These are phyloP conservation scores for Syrista parreyssii DNA, from an alignment of 2,888 invertebrate genomes.

Conservation along the genomic window DNA sequence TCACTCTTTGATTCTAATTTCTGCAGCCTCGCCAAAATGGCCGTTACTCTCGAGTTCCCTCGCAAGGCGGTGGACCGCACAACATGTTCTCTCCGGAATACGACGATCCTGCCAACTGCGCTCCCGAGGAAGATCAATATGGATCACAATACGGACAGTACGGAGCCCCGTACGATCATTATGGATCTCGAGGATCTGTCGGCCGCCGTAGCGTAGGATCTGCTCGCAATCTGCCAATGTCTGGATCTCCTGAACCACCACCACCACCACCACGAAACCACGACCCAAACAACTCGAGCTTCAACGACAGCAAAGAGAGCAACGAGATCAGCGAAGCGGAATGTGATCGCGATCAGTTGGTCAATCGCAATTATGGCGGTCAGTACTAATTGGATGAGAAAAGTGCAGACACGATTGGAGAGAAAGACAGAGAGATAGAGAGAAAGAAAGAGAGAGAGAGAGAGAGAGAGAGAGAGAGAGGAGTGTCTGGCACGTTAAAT, in stretches of 20 bases:
- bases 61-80: slow-evolving; percentile 74
- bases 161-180: slow-evolving; percentile 90
- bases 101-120: slow-evolving; percentile 93
- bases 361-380: slow-evolving; percentile 89
- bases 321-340: slow-evolving; percentile 95
- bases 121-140: slow-evolving; percentile 91
- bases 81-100: slow-evolving; percentile 80
- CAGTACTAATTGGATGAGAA: slow-evolving; percentile 59
- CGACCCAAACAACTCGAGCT: slow-evolving; percentile 80
- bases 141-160: slow-evolving; percentile 85
- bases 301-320: slow-evolving; percentile 94
- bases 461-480: no score
- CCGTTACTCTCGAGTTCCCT: slow-evolving; percentile 80
- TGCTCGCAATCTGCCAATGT: slow-evolving; percentile 71
- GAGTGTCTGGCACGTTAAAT: no score
- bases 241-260: slow-evolving; percentile 73
- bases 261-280: slow-evolving; percentile 87
- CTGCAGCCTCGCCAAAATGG: slow-evolving; percentile 74
- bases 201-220: slow-evolving; percentile 72
- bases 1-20: slow-evolving; percentile 12
- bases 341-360: slow-evolving; percentile 85
- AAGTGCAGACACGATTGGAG: no score
- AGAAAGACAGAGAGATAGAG: no score
- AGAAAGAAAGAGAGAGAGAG: no score
- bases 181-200: slow-evolving; percentile 87